A percentile compares a stretch with the other conserved stretches of the same genome.
Evolutionary conservation across 2,888 invertebrate genomes (phyloP).

Genomic region (Rotaria magnacalcarata): DNA sequence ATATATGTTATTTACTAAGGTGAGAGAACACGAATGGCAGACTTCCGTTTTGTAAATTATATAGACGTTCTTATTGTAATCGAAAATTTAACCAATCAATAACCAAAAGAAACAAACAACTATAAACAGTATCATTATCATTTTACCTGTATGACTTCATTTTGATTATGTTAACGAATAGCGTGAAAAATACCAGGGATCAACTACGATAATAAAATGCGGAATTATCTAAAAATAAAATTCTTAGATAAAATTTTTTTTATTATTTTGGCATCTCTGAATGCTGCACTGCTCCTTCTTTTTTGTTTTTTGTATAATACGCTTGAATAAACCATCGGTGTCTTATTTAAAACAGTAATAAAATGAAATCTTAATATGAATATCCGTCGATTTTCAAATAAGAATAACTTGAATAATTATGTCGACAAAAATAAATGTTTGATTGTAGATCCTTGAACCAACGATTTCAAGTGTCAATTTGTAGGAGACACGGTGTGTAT

Average conservation of each 20-base stretch:
- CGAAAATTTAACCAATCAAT: neutral
- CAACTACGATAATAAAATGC: neutral
- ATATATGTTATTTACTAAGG: neutral
- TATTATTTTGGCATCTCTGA: neutral
- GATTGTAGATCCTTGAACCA: neutral
- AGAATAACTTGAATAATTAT: neutral
- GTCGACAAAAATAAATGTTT: neutral
- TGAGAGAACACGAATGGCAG: too few relatives aligned
- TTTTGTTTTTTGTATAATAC: neutral
- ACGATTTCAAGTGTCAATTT: neutral
- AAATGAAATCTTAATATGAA: neutral
- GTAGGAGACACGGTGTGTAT: neutral
- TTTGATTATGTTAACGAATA: neutral
- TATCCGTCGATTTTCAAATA: neutral
- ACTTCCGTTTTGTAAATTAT: neutral
- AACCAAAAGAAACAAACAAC: too few relatives aligned
- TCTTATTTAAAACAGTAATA: neutral
- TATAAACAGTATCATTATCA: neutral
- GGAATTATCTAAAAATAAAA: neutral
- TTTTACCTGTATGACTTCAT: neutral
- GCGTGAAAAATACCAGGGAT: neutral
- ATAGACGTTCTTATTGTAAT: neutral
- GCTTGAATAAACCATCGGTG: neutral
- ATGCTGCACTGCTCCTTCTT: neutral
- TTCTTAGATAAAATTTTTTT: neutral